These are phyloP conservation scores for Pogonocherus hispidulus DNA, from an alignment of 2,888 invertebrate genomes.

Conservation along the genomic window DNA sequence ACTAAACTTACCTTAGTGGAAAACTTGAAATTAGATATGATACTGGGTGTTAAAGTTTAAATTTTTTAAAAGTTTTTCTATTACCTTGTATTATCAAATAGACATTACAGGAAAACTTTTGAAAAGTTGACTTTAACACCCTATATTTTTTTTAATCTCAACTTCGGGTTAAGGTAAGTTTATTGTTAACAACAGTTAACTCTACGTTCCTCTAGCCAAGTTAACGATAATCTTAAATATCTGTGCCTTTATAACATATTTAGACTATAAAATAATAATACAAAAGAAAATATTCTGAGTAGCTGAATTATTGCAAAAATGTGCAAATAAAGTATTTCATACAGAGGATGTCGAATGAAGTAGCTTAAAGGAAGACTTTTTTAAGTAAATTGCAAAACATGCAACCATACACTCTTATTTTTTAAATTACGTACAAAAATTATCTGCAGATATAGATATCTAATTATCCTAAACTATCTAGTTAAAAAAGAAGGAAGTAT, in stretches of 20 bases:
- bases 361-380: constrained; percentile 5
- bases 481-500: constrained; percentile 8
- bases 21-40: background rate
- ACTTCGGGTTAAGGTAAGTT: constrained; percentile 8
- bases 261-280: constrained; percentile 9
- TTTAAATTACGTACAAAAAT: constrained; percentile 6
- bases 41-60: constrained; percentile 8
- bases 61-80: background rate
- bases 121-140: constrained; percentile 1
- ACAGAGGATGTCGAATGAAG: constrained; percentile 3
- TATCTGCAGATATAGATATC: constrained; percentile 1
- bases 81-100: constrained; percentile 1
- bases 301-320: constrained; percentile 8
- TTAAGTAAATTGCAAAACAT: constrained; percentile 7
- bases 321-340: constrained; percentile 5
- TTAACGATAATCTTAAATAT: constrained; percentile 11
- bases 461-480: constrained; percentile 3
- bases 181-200: constrained; percentile 6
- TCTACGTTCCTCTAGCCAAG: background rate
- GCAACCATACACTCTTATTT: background rate
- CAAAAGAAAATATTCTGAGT: constrained; percentile 7
- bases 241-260: constrained; percentile 4
- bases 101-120: constrained; percentile 1
- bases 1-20: background rate
- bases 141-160: constrained; percentile 4